These are phyloP conservation scores for Macroteleia sp. DNA, from an alignment of 2,888 invertebrate genomes.

Conservation along the genomic window DNA sequence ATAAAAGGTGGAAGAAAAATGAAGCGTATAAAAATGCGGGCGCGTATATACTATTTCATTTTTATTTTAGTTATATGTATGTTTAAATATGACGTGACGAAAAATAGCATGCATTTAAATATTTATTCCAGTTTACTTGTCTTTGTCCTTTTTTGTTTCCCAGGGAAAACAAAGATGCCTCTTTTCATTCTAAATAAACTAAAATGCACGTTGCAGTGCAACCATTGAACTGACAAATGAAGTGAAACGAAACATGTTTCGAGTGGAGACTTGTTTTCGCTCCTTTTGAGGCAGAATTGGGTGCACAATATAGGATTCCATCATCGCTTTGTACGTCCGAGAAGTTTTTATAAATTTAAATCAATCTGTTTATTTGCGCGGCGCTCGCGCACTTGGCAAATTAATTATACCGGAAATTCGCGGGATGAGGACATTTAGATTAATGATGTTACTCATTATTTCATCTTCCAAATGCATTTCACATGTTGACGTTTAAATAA, in stretches of 20 bases:
- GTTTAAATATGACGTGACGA: background rate
- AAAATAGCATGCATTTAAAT: background rate
- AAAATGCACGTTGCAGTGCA: constrained; percentile 7
- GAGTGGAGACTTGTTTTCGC: constrained; percentile 14
- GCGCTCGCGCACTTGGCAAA: background rate
- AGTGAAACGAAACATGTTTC: constrained; percentile 23
- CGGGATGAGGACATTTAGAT: too few relatives aligned
- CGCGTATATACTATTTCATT: too few relatives aligned
- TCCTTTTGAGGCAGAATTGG: constrained; percentile 18
- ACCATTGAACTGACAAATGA: constrained; percentile 21
- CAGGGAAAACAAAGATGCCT: constrained; percentile 5
- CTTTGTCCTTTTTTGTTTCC: background rate
- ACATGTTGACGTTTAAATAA: too few relatives aligned
- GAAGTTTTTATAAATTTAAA: constrained; percentile 19
- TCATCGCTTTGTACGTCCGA: background rate
- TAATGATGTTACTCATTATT: too few relatives aligned
- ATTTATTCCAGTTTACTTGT: background rate
- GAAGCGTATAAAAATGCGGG: too few relatives aligned
- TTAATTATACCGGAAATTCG: constrained; percentile 8
- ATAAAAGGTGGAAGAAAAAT: too few relatives aligned
- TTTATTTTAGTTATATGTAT: too few relatives aligned
- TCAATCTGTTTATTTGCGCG: constrained; percentile 10
- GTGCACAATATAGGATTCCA: constrained; percentile 11
- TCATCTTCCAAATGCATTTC: too few relatives aligned
- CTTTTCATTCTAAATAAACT: constrained; percentile 5